Conservation (phyloP, 2,888 invertebrate genomes). For the Amphipoea oculea region DNA sequence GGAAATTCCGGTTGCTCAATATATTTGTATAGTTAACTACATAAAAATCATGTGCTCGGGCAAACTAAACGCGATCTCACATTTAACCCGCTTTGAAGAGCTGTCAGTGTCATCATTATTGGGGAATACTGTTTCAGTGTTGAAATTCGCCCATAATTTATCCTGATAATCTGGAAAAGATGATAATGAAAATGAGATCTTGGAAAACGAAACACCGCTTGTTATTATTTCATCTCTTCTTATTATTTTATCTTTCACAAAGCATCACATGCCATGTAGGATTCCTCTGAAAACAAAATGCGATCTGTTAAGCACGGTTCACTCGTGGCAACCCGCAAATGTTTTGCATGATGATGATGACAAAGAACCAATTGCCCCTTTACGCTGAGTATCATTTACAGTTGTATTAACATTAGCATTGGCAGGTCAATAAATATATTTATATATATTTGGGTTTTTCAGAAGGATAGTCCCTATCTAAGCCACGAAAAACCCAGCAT, state of each 20-base stretch:
- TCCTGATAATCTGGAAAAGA: background rate
- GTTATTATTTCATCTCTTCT: background rate
- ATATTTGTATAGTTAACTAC: conserved; percentile 1
- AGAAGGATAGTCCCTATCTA: conserved; percentile 19
- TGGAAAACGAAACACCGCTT: background rate
- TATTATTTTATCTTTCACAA: background rate
- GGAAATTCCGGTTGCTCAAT: background rate
- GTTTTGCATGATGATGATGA: background rate
- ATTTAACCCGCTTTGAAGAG: background rate
- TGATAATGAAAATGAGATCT: background rate
- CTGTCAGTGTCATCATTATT: background rate
- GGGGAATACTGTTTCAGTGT: background rate
- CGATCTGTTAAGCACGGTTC: background rate
- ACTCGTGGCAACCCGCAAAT: background rate
- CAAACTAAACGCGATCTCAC: background rate
- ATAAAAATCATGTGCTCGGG: background rate
- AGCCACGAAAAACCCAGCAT: conserved; percentile 19
- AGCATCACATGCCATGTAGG: background rate
- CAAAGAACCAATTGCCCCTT: background rate
- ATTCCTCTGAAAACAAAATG: background rate
- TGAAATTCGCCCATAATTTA: too few species aligned
- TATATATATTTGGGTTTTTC: conserved; percentile 47
- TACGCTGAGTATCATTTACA: background rate
- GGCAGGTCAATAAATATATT: background rate
- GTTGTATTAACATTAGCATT: background rate